Evolutionary conservation across 2,888 invertebrate genomes (phyloP), one percentile per base, ranked within the genome.

Genomic region (Chrysodeixis includens): DNA sequence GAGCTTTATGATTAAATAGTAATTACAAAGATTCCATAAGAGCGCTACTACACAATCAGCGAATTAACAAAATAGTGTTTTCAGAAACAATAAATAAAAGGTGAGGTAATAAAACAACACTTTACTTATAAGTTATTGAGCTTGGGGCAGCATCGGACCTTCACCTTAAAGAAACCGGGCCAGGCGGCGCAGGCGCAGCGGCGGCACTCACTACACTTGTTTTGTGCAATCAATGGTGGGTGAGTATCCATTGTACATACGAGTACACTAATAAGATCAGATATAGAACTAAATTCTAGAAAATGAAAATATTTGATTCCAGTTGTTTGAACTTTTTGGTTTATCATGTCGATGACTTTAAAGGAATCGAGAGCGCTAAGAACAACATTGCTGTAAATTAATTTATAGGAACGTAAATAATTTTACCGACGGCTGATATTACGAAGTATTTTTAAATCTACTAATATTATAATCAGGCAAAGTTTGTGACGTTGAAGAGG

Each of bases 91-190:
- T 7, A 58, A 32, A 32, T 54, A 32, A 40, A 56, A 49, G 60
- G 61, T 72, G 64, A 77, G 58, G 68, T 75, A 67, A 77, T 59
- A 56, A 61, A 40, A 52, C 54, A 16, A 54, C 60, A 53, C 58
- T 69, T 82, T 81, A 82, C 67, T 66, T 56, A 56, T 71, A 79
- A 79, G 82, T 79, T 79, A 80, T 82, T 77, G 83, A 81, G 70
- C 69, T 10, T 76, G 65, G 54, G 69, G 54, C 76, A 67, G 65
- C 77, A 76, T 62, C 61, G 74, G 76, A 79, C 88, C 88, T 88
- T 88, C 86, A 88, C 88, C 88, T 88, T 88, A 88, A 82, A 88
- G 88, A 83, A 88, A 88, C 82, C 86, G 83, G 88, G 86, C 81
- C 87, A 86, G 83, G 61, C 76, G 71, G 70, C 78, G 66, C 82